Evolutionary conservation across 1,140 invertebrate genomes (phyloP), one percentile per base, ranked within the genome.

Genomic region (Metaphire vulgaris): DNA sequence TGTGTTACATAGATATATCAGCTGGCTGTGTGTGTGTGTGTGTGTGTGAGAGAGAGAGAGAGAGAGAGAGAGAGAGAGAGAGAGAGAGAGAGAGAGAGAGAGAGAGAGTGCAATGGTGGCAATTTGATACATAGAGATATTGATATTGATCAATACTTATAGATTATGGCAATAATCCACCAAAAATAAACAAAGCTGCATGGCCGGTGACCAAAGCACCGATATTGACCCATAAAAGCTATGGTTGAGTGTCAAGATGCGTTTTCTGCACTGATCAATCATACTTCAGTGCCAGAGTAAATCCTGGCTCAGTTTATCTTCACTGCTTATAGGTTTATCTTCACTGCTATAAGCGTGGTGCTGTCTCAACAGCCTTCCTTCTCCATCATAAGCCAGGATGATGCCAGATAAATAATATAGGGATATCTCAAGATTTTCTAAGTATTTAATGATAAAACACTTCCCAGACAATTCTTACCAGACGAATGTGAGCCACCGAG

Each of bases 401-500:
- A 56, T 21, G 21, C 41, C 41, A 56, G 21, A 56, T 56, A 56
- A 56, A 56, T 56, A 56, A 56, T 56, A 6, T 21, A 6, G 6
- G 21, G 21, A 21, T 21, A 56, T 56, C 21, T 56, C 41, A 12
- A n/a, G 41, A 56, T 56, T 21, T 56, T 56, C n/a, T 56, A 56
- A 56, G 41, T 56, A 56, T 56, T 56, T n/a, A n/a, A 12, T 21
- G 41, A 12, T 21, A 56, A 56, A n/a, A n/a, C n/a, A n/a, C n/a
- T n/a, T n/a, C n/a, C n/a, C n/a, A n/a, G n/a, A n/a, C 41, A 21
- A 12, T 12, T 12, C 41, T 6, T 21, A 56, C 41, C 41, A 6
- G 41, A 56, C 21, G 41, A 56, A 56, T 56, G 41, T 56, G 41
- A 56, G 41, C 41, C 41, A 56, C 41, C 69, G n/a, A 71, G n/a